A percentile compares a stretch with the other conserved stretches of the same genome.
phyloP scores from a whole-genome alignment of 1,140 invertebrate genomes.

The Diabrotica undecimpunctata region DNA sequence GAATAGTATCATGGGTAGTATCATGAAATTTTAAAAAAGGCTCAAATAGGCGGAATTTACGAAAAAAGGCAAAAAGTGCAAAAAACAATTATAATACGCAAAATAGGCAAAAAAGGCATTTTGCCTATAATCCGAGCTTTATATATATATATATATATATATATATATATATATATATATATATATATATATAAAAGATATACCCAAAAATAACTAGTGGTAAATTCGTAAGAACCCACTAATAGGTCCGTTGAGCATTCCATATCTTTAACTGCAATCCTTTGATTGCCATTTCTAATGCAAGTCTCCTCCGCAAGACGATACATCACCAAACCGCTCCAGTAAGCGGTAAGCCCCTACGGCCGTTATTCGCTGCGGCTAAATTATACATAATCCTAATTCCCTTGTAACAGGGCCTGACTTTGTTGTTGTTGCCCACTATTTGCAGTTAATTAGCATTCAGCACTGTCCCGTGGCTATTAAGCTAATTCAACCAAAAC shows the following conservation, averaged over 20 bases:
- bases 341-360: constrained; percentile 7
- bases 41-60: too few species aligned
- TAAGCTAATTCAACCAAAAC: constrained; percentile 16
- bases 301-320: background rate
- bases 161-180: too few species aligned
- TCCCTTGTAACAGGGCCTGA: constrained; percentile 12
- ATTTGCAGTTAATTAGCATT: constrained; percentile 18
- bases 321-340: constrained; percentile 15
- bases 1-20: too few species aligned
- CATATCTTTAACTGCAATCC: constrained; percentile 1
- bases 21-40: too few species aligned
- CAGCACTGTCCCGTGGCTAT: constrained; percentile 11
- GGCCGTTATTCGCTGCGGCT: constrained; percentile 13
- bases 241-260: background rate
- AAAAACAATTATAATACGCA: too few species aligned
- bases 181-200: too few species aligned
- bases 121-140: too few species aligned
- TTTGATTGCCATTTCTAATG: constrained; percentile 1
- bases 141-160: too few species aligned
- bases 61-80: too few species aligned
- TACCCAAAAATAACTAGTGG: too few species aligned
- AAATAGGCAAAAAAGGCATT: too few species aligned
- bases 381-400: constrained; percentile 19
- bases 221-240: too few species aligned
- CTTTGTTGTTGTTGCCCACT: constrained; percentile 11